Base-by-base conservation (phyloP, 2,888 invertebrate genomes). In the Cerceris ruficornis region DNA sequence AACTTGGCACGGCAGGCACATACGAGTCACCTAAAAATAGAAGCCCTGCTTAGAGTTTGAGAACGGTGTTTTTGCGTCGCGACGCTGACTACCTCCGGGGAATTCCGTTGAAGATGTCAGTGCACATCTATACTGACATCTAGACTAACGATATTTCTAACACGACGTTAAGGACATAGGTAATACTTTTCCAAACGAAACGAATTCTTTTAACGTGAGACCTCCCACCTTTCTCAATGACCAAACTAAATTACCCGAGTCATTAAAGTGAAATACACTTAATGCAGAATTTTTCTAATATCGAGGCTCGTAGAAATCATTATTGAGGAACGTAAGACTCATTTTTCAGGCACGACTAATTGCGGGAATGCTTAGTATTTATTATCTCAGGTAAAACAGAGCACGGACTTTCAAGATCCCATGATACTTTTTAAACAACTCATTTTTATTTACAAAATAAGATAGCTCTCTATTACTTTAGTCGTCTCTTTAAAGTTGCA, bases 51-150 rank as follows among this genome's bases (percentile, higher is more conserved):
- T 78, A 77, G 74, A 75, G 71, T 78, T 77, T 66, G 75, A 79
- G 82, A 81, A 82, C 69, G 79, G 83, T 74, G 82, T 86, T 89
- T 89, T 87, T 89, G 88, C 89, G 89, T 86, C 87, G 87, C 82
- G 82, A 79, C 82, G 78, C 73, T 69, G 75, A 72, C 69, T 66
- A 75, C 74, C 80, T 80, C 77, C 50, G 87, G 87, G 86, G 72
- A 86, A 88, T 86, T 79, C 83, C 84, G 46, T 14, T 66, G 64
- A 82, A 65, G 49, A 66, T 69, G 74, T 69, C 46, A 62, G 54
- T 41, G 50, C 15, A 67, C 49, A 41, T 71, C 39, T 49, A 41
- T 50, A 49, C 60, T 39, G 62, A 66, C 65, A 69, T 58, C 52
- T 74, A 61, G 42, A 14, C 9, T 15, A 8, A 14, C 50, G 7